Evolutionary conservation across 2,113 vertebrate genomes (phyloP).

Genomic region (Baryphthengus martii): DNA sequence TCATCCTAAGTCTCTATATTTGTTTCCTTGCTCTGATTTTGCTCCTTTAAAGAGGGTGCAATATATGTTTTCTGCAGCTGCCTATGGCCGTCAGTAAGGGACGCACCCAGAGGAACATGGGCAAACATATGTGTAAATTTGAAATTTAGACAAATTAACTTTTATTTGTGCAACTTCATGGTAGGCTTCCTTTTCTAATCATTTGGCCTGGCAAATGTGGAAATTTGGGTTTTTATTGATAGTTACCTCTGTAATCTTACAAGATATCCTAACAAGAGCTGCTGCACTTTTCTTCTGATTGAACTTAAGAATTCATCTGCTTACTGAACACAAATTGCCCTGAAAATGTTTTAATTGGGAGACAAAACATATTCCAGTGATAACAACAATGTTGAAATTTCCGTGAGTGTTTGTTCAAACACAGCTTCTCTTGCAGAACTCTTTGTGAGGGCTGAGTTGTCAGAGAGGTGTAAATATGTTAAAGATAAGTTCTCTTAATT

Average conservation of each 20-base stretch:
- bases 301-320: neutral
- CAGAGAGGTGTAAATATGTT: fast-evolving
- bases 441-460: neutral
- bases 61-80: neutral
- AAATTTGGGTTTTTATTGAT: neutral
- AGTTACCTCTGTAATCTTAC: neutral
- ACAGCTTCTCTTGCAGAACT: neutral
- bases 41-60: neutral
- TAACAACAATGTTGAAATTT: neutral
- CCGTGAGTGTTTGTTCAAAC: neutral
- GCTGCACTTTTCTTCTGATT: neutral
- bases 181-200: neutral
- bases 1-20: neutral
- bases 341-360: neutral
- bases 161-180: neutral
- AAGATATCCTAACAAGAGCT: neutral
- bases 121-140: neutral
- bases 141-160: neutral
- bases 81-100: neutral
- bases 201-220: neutral
- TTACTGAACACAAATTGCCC: neutral
- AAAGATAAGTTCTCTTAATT: neutral
- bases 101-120: neutral
- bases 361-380: neutral
- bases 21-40: neutral